Base-by-base conservation (phyloP, 2,888 invertebrate genomes). In the Campaea margaritaria region DNA sequence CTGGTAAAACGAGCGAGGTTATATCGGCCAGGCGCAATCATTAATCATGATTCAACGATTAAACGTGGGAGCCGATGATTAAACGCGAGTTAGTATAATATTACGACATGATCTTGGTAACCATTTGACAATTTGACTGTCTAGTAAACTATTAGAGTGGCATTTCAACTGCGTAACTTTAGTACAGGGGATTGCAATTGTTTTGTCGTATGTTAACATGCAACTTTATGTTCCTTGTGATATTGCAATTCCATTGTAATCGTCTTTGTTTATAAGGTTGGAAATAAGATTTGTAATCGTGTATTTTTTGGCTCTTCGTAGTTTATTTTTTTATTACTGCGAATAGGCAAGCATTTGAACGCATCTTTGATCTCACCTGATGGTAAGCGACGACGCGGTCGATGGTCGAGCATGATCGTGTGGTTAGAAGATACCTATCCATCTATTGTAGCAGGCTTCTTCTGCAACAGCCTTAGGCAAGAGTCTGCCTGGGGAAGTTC, bases 101-200 rank as follows among this genome's bases (percentile, higher is more conserved):
- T 60, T 62, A 48, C 64, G 59, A 59, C 51, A 62, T 47, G 13
- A 46, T 62, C 56, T 34, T 15, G 21, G 39, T 42, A 51, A 59
- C 31, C 62, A 62, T 55, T 56, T 54, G 50, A 47, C 49, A 21
- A 3, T 21, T 21, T 21, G 21, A 21, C 48, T 42, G 52, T 58
- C 28, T 44, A 58, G 53, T 5, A 21, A 21, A 21, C 21, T 21
- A 21, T 21, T 21, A 21, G 56, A 58, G 58, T 58, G 60, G 38
- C 51, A 60, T 58, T 48, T 47, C 21, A 45, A 53, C 46, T 58
- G 38, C 55, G 58, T 55, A 58, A 56, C 44, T 48, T 55, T 48
- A 55, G 21, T 43, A 15, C 31, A 39, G 38, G 38, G 38, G 27
- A 34, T 27, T 42, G 47, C 21, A 21, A 50, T 27, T 27, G 56